Evolutionary conservation across 1,140 invertebrate species (phyloP), one percentile per base, ranked within the genome.

Genomic region (Temnothorax curvispinosus): DNA sequence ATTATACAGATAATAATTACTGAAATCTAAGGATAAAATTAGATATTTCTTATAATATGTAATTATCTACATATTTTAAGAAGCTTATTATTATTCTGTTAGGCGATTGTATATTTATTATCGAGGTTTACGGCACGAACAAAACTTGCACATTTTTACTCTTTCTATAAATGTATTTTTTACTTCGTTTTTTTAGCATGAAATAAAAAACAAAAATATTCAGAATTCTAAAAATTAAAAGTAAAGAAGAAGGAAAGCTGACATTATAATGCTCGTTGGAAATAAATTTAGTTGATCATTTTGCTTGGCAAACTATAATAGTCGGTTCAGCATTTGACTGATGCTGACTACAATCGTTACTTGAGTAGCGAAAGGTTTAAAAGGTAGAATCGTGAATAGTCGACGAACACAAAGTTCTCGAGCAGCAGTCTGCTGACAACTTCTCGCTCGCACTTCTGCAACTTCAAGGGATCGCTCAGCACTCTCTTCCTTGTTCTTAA

Each of bases 401-500:
- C 80, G 54, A 58, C 52, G 38, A 58, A 71, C 67, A 41, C 67
- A 44, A 82, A 74, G 67, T 82, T 82, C 27, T 72, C 52, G 50
- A 72, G 21, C 58, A 72, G 52, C 38, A 58, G 52, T 74, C 54
- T 47, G 80, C 38, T 11, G 21, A 44, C 52, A 82, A 82, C 78
- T 82, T 74, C 54, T 82, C 67, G 15, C 67, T 82, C 41, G 41
- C 67, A 74, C 41, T 82, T 74, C 13, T 47, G 18, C 27, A 58
- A 82, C 52, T 82, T 82, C 27, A 82, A 74, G 80, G 80, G 54
- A 74, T 74, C 67, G n/a, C 67, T 74, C 41, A 7, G 80, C 41
- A 58, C 32, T 60, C 67, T 82, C 67, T 82, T 58, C 27, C 80
- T 82, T 82, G 80, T 82, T 82, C 80, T 74, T 82, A 82, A 82